phyloP scores from a whole-genome alignment of 2,113 vertebrate species.

The Stigmatopora nigra region DNA sequence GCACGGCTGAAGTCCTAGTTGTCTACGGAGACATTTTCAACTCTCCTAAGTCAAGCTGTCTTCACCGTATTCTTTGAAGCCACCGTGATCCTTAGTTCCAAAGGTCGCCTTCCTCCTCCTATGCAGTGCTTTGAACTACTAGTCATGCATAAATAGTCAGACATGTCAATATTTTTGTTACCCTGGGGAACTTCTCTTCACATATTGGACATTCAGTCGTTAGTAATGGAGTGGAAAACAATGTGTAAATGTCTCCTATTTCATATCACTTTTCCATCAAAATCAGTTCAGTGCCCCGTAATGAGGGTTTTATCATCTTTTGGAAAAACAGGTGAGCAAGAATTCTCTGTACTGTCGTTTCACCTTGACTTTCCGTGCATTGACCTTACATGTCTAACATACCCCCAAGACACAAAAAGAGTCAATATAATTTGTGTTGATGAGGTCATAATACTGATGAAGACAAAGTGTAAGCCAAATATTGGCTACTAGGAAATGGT shows the following conservation, averaged over 20 bases:
- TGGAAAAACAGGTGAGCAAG: background rate
- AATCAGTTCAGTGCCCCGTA: background rate
- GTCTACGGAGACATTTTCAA: no score
- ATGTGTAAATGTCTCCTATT: background rate
- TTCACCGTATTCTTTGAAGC: no score
- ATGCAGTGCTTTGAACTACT: no score
- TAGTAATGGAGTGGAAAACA: no score
- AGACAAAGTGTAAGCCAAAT: background rate
- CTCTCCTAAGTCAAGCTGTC: no score
- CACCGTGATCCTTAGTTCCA: no score
- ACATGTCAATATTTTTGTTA: no score
- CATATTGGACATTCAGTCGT: no score
- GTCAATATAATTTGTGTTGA: background rate
- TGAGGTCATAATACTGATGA: background rate
- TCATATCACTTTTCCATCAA: background rate
- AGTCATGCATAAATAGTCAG: no score
- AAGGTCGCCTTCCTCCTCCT: no score
- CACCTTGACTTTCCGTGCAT: slow-evolving; percentile 16
- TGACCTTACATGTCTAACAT: slow-evolving; percentile 36
- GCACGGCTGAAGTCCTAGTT: no score
- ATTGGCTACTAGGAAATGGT: slow-evolving; percentile 7
- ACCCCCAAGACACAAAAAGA: background rate
- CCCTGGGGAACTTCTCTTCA: no score
- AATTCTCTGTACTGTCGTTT: background rate
- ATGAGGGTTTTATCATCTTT: background rate